Evolutionary conservation across 2,888 invertebrate genomes (phyloP).

Genomic region (Alloscopus bannaensis): DNA sequence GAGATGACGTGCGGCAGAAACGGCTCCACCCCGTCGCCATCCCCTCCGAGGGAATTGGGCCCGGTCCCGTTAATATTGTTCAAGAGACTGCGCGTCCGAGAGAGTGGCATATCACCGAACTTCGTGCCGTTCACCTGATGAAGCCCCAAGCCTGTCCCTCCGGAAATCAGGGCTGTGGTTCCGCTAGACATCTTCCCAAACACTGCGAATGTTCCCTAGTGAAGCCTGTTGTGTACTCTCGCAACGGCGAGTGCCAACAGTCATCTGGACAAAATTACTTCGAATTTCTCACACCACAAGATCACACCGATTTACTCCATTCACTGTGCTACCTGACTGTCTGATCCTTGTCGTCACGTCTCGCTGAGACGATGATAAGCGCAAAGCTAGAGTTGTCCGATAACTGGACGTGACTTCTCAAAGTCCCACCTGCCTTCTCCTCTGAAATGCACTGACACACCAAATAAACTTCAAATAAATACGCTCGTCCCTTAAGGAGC

Average conservation of each 20-base stretch:
- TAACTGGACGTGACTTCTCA: too few species aligned
- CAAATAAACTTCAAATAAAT: too few species aligned
- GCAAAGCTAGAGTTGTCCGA: too few species aligned
- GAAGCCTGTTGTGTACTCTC: constrained; percentile 19
- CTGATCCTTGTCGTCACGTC: too few species aligned
- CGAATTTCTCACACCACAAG: too few species aligned
- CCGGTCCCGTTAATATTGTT: constrained; percentile 75
- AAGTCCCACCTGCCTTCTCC: too few species aligned
- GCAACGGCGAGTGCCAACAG: constrained; percentile 43
- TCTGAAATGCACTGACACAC: too few species aligned
- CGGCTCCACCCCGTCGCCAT: constrained; percentile 66
- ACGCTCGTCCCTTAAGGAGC: too few species aligned
- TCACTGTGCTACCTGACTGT: too few species aligned
- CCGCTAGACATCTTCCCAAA: constrained; percentile 72
- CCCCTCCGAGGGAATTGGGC: constrained; percentile 63
- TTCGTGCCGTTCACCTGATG: constrained; percentile 68
- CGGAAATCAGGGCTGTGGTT: constrained; percentile 72
- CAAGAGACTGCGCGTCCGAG: constrained; percentile 76
- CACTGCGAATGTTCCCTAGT: constrained; percentile 19
- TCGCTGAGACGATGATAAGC: too few species aligned
- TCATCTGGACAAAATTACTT: constrained; percentile 57
- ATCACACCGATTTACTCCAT: too few species aligned
- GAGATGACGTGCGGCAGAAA: constrained; percentile 71
- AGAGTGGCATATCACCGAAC: constrained; percentile 75
- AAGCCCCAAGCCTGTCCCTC: constrained; percentile 70